Percentiles rank a stretch among this genome's conserved stretches.
These are phyloP conservation scores for Tadarida brasiliensis DNA, from an alignment of 2,797 vertebrate species.

Conservation along the genomic window DNA sequence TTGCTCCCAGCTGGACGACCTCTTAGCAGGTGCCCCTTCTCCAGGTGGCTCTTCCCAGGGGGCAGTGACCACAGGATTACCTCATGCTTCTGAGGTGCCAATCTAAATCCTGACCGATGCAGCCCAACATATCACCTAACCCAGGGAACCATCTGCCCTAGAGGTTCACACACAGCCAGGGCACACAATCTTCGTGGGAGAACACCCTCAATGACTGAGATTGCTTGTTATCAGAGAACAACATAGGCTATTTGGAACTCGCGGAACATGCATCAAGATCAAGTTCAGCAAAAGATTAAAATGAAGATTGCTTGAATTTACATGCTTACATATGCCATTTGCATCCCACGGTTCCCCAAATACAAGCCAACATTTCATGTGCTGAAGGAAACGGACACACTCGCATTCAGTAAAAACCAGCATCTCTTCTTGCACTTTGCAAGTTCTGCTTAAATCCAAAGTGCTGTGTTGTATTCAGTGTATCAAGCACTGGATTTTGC, in stretches of 20 bases:
- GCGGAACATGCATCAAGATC: not conserved
- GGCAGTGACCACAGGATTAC: too few relatives aligned
- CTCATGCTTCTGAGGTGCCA: too few relatives aligned
- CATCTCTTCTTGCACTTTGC: slow-evolving; percentile 6
- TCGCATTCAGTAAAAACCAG: not conserved
- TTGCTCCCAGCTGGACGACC: not conserved
- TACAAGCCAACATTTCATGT: fast-evolving
- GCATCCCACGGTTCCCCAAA: slow-evolving; percentile 41
- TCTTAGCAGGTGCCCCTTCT: fast-evolving
- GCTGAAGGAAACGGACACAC: not conserved
- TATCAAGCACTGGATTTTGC: slow-evolving; percentile 34
- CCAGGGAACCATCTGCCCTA: fast-evolving
- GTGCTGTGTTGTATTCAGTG: not conserved
- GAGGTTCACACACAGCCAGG: too few relatives aligned
- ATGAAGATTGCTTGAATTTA: not conserved
- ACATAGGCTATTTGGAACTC: not conserved
- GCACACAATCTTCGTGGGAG: too few relatives aligned
- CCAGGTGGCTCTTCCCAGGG: too few relatives aligned
- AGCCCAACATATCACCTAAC: not conserved
- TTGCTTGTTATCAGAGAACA: not conserved
- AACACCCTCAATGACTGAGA: not conserved
- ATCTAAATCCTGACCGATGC: fast-evolving
- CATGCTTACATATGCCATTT: not conserved
- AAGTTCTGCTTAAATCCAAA: not conserved
- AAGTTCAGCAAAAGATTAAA: not conserved